These are phyloP conservation scores for Myotis findleyi DNA, from an alignment of 2,797 vertebrate species.

Conservation along the genomic window DNA sequence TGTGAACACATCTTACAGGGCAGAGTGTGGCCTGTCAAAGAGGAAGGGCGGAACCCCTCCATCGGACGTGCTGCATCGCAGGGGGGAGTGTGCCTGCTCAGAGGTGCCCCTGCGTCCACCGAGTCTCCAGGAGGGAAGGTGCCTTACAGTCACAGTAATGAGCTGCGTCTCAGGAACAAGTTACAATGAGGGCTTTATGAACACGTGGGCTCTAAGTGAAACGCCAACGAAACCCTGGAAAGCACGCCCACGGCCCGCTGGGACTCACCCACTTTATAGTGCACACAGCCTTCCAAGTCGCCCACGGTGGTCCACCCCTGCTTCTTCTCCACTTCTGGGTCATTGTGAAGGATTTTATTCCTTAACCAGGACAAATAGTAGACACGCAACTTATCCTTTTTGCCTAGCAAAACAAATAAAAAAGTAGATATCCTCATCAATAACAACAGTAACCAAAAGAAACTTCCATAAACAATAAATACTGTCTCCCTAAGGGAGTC, in stretches of 20 bases:
- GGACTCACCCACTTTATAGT: constrained; percentile 98
- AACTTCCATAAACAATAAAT: not conserved
- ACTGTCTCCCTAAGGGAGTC: not conserved
- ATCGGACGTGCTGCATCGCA: too few relatives aligned
- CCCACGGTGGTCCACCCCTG: constrained; percentile 99
- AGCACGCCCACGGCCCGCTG: not conserved
- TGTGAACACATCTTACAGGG: not conserved
- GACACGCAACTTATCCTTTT: constrained; percentile 98
- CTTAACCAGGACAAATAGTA: constrained; percentile 99
- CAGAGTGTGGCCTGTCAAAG: not conserved
- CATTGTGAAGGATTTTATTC: constrained; percentile 99
- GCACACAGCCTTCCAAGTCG: constrained; percentile 97
- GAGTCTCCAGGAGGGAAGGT: not conserved
- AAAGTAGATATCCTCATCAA: constrained; percentile 28
- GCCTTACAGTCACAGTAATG: not conserved
- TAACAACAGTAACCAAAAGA: not conserved
- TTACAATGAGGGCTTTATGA: not conserved
- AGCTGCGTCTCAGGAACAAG: not conserved
- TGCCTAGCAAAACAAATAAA: constrained; percentile 89
- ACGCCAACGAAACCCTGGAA: not conserved
- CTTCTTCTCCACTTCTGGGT: constrained; percentile 99
- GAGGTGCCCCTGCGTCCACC: not conserved
- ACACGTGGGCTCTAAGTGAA: not conserved
- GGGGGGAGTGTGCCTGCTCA: too few relatives aligned
- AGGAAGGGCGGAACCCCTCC: not conserved